Base-by-base conservation (phyloP, 2,888 invertebrate species). In the Pegoplata infirma region DNA sequence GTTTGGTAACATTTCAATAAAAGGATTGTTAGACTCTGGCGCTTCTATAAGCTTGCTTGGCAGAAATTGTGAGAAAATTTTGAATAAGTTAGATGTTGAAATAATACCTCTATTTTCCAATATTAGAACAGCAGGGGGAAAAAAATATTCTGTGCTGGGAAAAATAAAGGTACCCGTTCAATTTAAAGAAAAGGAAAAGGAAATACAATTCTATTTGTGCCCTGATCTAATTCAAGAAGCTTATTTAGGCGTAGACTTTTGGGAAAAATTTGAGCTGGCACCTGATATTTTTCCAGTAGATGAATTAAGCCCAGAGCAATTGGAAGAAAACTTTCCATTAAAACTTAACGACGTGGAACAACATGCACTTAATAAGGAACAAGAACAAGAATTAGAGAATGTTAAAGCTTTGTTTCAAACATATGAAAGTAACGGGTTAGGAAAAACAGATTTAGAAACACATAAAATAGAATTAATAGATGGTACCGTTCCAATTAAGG, bases 401-500 rank as follows among this genome's bases (percentile, higher is more conserved):
- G 21, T 53, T 0, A 44, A 44, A 10, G 3, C 4, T 2, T 6
- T 8, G 8, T 58, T 58, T 44, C 17, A 36, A 19, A 19, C 56
- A 10, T 56, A n/a, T 56, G 56, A 56, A 12, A 5, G 12, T 12
- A 4, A 56, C 36, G 56, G 56, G 3, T 36, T 56, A 19, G 56
- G 56, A 0, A 40, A n/a, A 19, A 63, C 61, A 3, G 17, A 7
- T 8, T 5, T 81, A 1, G 53, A 68, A 17, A 40, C 16, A 3
- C 81, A 80, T 25, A 8, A 21, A 6, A 82, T 81, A 7, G 72
- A 74, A 10, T 56, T 75, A 4, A 14, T 71, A 1, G 78, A 77
- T 14, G 67, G 53, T 5, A 51, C 81, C 3, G 16, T n/a, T 7
- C 81, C 81, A 0, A 47, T 87, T 0, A 84, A 85, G 53, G 81